Conservation (phyloP, 2,888 invertebrate species). For the Baccha elongata region DNA sequence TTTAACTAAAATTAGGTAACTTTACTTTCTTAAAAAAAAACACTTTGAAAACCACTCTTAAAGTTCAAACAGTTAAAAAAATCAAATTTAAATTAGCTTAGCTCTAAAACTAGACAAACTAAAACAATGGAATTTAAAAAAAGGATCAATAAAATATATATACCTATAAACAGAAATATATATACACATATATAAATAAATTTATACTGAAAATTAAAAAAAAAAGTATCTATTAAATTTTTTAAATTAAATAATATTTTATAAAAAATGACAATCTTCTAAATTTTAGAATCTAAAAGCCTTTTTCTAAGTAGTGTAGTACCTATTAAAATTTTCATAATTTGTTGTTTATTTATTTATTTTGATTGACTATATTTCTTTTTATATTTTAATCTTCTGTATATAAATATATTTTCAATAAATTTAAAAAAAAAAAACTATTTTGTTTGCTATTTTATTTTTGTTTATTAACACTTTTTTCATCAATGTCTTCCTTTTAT, state of each 20-base stretch:
- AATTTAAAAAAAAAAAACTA: too few species aligned
- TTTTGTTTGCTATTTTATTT: too few species aligned
- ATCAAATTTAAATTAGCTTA: slow-evolving; percentile 45
- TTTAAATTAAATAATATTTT: slow-evolving; percentile 51
- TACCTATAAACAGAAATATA: slow-evolving; percentile 34
- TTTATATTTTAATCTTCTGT: background rate
- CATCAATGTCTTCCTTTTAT: too few species aligned
- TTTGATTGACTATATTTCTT: background rate
- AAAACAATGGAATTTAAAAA: slow-evolving; percentile 46
- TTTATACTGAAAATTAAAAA: slow-evolving; percentile 58
- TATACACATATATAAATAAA: slow-evolving; percentile 41
- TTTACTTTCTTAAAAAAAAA: slow-evolving; percentile 29
- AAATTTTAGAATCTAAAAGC: too few species aligned
- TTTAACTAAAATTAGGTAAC: background rate
- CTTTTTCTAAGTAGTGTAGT: slow-evolving; percentile 67
- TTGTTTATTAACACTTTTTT: too few species aligned
- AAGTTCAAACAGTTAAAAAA: slow-evolving; percentile 60
- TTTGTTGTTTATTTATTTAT: background rate
- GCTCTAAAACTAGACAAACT: slow-evolving; percentile 22
- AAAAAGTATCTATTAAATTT: slow-evolving; percentile 13
- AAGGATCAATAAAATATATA: slow-evolving; percentile 63
- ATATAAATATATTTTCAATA: too few species aligned
- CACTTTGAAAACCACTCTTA: slow-evolving; percentile 25
- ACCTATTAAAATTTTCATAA: slow-evolving; percentile 1
- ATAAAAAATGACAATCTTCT: slow-evolving; percentile 72